Evolutionary conservation across 2,888 invertebrate species (phyloP).

Genomic region (Tholera decimalis): DNA sequence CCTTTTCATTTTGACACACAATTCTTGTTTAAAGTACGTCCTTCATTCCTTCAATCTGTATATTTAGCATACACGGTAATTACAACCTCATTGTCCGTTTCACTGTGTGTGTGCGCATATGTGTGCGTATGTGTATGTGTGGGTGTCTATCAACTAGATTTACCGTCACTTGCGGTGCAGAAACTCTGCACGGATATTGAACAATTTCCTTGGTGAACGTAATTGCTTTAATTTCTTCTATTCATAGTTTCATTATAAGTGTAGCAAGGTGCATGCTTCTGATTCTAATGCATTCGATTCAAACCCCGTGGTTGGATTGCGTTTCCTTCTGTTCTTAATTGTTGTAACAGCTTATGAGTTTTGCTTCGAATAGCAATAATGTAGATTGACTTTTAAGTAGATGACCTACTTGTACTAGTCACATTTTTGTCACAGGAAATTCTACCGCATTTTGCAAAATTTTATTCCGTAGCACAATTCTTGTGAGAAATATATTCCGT

Average conservation of each 20-base stretch:
- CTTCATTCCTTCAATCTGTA: neutral
- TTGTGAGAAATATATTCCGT: slow-evolving; percentile 44
- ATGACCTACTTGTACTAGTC: neutral
- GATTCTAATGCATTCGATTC: slow-evolving; percentile 43
- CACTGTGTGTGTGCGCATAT: slow-evolving; percentile 35
- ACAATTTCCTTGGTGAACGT: slow-evolving; percentile 77
- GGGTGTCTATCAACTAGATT: slow-evolving; percentile 65
- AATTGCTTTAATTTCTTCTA: slow-evolving; percentile 74
- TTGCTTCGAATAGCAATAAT: slow-evolving; percentile 22
- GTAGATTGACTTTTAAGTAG: slow-evolving; percentile 30
- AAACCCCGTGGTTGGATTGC: slow-evolving; percentile 51
- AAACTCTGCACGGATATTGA: slow-evolving; percentile 76
- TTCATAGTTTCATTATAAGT: slow-evolving; percentile 49
- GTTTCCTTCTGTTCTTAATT: slow-evolving; percentile 37
- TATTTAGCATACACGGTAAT: slow-evolving; percentile 50
- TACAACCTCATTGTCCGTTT: slow-evolving; percentile 61
- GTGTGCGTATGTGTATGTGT: slow-evolving; percentile 37
- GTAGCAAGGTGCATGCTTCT: slow-evolving; percentile 24
- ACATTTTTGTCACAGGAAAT: slow-evolving; percentile 30
- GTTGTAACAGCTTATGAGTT: slow-evolving; percentile 30
- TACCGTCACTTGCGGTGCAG: slow-evolving; percentile 61
- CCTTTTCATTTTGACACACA: neutral
- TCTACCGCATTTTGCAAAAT: slow-evolving; percentile 3
- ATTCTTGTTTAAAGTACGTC: neutral
- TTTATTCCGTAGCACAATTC: slow-evolving; percentile 18